phyloP scores from a whole-genome alignment of 2,888 invertebrate species.

The Fissipunctia ypsillon region DNA sequence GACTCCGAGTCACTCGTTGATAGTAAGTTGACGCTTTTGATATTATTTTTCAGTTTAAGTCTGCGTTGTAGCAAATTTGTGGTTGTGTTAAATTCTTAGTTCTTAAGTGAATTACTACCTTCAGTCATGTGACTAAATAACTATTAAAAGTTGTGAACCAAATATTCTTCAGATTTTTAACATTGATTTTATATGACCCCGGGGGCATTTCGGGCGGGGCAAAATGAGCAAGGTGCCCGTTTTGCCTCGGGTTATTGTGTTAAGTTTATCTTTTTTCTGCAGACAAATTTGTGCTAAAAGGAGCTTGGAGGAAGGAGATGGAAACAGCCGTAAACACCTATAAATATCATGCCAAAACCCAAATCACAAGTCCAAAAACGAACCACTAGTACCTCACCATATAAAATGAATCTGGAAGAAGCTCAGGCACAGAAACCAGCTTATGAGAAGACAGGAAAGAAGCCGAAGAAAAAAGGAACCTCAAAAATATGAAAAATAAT shows the following conservation, averaged over 20 bases:
- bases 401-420: not conserved
- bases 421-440: not conserved
- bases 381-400: not conserved
- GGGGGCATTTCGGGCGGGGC: not conserved
- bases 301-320: slow-evolving; percentile 1
- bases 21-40: too few relatives aligned
- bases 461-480: not conserved
- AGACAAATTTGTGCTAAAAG: not conserved
- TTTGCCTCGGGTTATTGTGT: not conserved
- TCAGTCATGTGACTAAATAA: not conserved
- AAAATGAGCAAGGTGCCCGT: not conserved
- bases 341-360: not conserved
- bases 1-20: too few relatives aligned
- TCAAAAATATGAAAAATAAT: too few relatives aligned
- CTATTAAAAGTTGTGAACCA: not conserved
- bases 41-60: not conserved
- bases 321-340: not conserved
- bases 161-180: not conserved
- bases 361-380: not conserved
- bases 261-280: too few relatives aligned
- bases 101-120: not conserved
- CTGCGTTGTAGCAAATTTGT: not conserved
- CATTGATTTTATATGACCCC: not conserved
- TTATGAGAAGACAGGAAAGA: not conserved
- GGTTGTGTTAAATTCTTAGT: not conserved